These are phyloP conservation scores for Petrocephalus schoutedeni DNA, from an alignment of 2,797 vertebrate genomes.

Conservation along the genomic window DNA sequence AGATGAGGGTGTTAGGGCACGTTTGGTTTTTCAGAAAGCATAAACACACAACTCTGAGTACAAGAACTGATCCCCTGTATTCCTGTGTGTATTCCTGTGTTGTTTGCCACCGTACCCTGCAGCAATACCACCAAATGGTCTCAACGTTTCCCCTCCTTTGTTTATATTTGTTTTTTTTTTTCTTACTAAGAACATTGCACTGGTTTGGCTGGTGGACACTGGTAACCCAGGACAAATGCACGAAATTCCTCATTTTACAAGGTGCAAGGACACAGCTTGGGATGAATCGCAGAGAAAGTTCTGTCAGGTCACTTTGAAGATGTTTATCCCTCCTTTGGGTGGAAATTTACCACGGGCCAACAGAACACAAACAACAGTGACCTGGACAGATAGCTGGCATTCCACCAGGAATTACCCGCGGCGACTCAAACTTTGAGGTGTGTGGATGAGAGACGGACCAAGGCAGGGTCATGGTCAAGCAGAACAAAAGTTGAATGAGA, in stretches of 20 bases:
- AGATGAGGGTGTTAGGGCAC: not conserved
- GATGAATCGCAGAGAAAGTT: not conserved
- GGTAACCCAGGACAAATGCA: not conserved
- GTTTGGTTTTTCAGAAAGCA: not conserved
- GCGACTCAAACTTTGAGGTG: not conserved
- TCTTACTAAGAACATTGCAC: not conserved
- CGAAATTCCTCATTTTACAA: slow-evolving; percentile 41
- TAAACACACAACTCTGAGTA: not conserved
- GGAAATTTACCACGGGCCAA: slow-evolving; percentile 59
- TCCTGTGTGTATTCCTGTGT: not conserved
- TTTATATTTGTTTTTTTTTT: not conserved
- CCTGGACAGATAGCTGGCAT: slow-evolving; percentile 62
- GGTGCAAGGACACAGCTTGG: slow-evolving; percentile 33
- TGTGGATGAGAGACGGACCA: not conserved
- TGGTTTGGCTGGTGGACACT: not conserved
- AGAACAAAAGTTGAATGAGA: not conserved
- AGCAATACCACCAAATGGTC: not conserved
- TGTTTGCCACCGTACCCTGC: not conserved
- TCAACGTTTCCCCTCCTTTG: not conserved
- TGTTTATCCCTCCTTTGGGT: slow-evolving; percentile 59
- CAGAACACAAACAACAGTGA: slow-evolving; percentile 63
- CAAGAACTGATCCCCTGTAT: not conserved
- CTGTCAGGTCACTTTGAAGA: slow-evolving; percentile 35
- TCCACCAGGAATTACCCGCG: slow-evolving; percentile 40
- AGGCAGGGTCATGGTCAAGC: slow-evolving; percentile 14